Conservation (phyloP, 2,113 vertebrate genomes). For the Lepus timidus region DNA sequence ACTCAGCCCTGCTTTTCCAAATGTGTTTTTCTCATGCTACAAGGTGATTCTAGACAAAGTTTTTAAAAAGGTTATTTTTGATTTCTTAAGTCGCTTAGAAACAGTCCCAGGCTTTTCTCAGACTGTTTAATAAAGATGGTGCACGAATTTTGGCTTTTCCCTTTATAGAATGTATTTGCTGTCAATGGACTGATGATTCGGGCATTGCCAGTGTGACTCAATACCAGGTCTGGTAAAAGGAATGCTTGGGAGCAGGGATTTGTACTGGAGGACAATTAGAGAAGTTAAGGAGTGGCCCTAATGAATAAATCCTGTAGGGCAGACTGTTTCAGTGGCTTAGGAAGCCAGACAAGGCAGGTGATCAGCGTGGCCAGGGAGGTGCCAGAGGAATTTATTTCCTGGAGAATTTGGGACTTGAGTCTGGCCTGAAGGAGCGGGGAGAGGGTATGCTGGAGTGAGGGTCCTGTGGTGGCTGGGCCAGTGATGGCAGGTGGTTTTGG, state of each 20-base stretch:
- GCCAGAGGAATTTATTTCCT: not conserved
- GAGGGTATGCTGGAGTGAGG: not conserved
- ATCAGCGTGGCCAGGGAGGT: not conserved
- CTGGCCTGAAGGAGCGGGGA: not conserved
- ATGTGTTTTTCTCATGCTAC: not conserved
- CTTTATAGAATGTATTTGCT: constrained; percentile 37
- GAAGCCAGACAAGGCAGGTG: not conserved
- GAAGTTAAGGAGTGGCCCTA: constrained; percentile 49
- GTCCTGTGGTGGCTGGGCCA: not conserved
- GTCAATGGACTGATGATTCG: not conserved
- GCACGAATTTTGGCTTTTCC: not conserved
- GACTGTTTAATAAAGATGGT: not conserved
- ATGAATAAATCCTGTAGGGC: constrained; percentile 34
- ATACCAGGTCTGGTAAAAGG: not conserved
- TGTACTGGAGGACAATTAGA: constrained; percentile 1
- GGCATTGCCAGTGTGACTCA: not conserved
- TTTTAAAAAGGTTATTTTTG: not conserved
- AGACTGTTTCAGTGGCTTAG: not conserved
- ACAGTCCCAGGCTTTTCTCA: constrained; percentile 39
- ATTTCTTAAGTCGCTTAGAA: not conserved
- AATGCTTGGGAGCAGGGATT: not conserved
- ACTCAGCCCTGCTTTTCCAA: not conserved
- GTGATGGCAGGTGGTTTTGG: not conserved
- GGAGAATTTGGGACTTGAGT: constrained; percentile 21
- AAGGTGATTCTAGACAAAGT: not conserved